Evolutionary conservation across 2,888 invertebrate species (phyloP).

Genomic region (Melanotus villosus): DNA sequence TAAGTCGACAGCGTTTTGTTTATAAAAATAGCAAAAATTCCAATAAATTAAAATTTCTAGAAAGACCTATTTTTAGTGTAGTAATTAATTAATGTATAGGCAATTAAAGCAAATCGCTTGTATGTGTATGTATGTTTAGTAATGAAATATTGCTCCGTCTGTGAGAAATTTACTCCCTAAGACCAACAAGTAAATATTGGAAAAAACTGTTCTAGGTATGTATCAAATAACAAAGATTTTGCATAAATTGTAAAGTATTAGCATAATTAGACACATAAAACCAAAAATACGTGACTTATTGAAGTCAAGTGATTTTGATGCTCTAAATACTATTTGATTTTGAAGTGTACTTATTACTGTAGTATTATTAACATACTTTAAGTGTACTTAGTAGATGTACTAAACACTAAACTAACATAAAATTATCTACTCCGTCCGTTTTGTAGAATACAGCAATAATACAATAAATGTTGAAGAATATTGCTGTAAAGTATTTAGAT

Average conservation of each 20-base stretch:
- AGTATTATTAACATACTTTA: slow-evolving; percentile 12
- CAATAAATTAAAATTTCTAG: too few relatives aligned
- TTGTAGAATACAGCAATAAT: slow-evolving; percentile 20
- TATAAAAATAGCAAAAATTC: too few relatives aligned
- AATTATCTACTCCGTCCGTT: slow-evolving; percentile 25
- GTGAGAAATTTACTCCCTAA: too few relatives aligned
- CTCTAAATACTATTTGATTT: slow-evolving; percentile 8
- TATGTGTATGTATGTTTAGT: too few relatives aligned
- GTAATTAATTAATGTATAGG: too few relatives aligned
- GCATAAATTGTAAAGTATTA: too few relatives aligned
- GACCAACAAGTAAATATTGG: not conserved
- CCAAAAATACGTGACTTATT: not conserved
- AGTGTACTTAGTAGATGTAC: slow-evolving; percentile 26
- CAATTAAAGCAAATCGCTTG: too few relatives aligned
- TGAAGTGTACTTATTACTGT: slow-evolving; percentile 23
- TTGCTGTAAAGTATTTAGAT: slow-evolving; percentile 23
- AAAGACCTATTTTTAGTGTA: too few relatives aligned
- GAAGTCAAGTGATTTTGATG: not conserved
- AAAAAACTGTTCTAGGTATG: too few relatives aligned
- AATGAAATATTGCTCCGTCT: not conserved
- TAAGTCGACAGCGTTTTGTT: too few relatives aligned
- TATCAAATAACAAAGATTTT: too few relatives aligned
- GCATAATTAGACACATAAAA: too few relatives aligned
- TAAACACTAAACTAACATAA: not conserved
- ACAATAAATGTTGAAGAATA: slow-evolving; percentile 3